These are phyloP conservation scores for Clarias macrocephalus DNA, from an alignment of 2,113 vertebrate genomes.

Conservation along the genomic window DNA sequence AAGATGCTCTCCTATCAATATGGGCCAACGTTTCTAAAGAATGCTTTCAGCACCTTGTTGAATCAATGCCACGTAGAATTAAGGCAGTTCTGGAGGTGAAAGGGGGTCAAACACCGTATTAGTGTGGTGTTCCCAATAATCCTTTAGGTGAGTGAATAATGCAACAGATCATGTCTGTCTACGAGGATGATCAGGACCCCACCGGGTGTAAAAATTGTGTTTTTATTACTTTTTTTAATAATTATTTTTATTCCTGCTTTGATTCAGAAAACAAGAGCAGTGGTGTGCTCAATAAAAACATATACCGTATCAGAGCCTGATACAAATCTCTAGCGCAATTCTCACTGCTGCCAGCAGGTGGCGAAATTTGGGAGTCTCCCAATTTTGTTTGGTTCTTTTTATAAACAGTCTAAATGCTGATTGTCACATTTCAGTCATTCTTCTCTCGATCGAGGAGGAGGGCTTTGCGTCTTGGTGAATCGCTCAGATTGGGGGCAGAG, in stretches of 20 bases:
- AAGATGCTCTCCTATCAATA: too few species aligned
- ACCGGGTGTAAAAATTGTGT: neutral
- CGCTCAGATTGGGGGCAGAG: conserved; percentile 25
- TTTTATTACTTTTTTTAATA: too few species aligned
- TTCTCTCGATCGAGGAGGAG: conserved; percentile 70
- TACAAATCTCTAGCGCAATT: neutral
- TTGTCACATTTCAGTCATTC: conserved; percentile 65
- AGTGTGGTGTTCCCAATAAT: too few species aligned
- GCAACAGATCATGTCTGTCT: neutral
- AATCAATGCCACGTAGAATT: too few species aligned
- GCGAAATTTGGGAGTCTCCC: neutral
- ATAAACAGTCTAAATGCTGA: neutral
- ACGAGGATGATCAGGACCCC: neutral
- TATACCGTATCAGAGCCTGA: neutral
- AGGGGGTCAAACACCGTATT: too few species aligned
- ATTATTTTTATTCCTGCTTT: neutral
- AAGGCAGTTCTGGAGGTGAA: too few species aligned
- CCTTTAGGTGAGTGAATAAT: neutral
- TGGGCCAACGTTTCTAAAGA: too few species aligned
- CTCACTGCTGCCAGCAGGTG: conserved; percentile 5
- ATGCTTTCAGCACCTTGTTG: too few species aligned
- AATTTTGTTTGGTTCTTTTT: neutral
- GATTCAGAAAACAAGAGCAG: neutral
- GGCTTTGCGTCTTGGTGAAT: conserved; percentile 63
- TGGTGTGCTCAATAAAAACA: neutral